Base-by-base conservation (phyloP, 2,797 vertebrate genomes). In the Tachyglossus aculeatus region DNA sequence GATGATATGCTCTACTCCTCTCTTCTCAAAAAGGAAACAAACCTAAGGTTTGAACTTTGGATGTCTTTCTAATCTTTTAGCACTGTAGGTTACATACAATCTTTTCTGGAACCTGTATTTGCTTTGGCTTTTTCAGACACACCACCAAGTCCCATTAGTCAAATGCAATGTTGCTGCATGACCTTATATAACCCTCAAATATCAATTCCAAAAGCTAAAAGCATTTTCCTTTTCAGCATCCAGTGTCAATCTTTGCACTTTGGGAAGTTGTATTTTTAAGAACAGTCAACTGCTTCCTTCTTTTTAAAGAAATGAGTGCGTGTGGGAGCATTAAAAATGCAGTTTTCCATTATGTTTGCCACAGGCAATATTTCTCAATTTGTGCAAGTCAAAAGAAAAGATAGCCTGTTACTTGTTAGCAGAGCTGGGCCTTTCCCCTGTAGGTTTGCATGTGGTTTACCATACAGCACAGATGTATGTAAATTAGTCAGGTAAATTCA, bases 331-430 rank as follows among this genome's bases (percentile, higher is more conserved):
- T 88, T 90, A 88, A 88, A 89, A 89, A 91, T 90, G 78, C 78
- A 89, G 83, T 74, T 91, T 88, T 86, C 82, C 77, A 87, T 88
- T 90, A 88, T 84, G 83, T 72, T 84, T 86, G 90, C 88, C 82
- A 76, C 77, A 76, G 85, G 90, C 91, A 83, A 77, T 88, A 87
- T 88, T 90, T 93, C 91, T 92, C 91, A 92, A 89, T 90, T 89
- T 90, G 87, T 86, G 78, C 77, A 84, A 87, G 80, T 87, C 82
- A 89, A 87, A 89, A 91, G 83, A 74, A 94, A 86, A 89, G 87
- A 90, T 75, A 86, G 79, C 76, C 86, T 88, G 90, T 91, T 91
- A 90, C 86, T 61, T 88, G 81, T 78, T 87, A 85, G 82, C 78
- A 76, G 68, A 81, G 59, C 57, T 81, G 53, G 78, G 78, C 34